A percentile compares a stretch with the other conserved stretches of the same genome.
Conservation (phyloP, 2,888 invertebrate species). For the Apamea epomidion region DNA sequence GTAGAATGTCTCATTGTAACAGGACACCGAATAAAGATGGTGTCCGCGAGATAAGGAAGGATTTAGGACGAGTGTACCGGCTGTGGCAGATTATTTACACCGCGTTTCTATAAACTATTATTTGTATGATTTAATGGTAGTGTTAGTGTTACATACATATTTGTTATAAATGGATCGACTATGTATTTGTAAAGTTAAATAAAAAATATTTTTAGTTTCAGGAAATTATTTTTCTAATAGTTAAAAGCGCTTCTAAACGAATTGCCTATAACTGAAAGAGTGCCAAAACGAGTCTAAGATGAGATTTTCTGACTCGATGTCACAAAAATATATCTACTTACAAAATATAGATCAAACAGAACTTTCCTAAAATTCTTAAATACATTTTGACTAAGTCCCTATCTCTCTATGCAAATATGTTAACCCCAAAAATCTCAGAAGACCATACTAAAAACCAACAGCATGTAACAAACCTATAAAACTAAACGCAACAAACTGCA, state of each 20-base stretch:
- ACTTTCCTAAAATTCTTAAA: not conserved
- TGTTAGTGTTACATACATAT: conserved; percentile 41
- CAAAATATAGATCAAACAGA: not conserved
- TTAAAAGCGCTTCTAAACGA: not conserved
- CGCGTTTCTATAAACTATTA: conserved; percentile 73
- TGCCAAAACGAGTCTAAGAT: too few species aligned
- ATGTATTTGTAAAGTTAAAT: conserved; percentile 19
- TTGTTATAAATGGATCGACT: conserved; percentile 31
- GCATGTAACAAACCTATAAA: not conserved
- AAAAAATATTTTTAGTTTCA: too few species aligned
- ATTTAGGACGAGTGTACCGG: conserved; percentile 76
- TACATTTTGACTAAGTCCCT: not conserved
- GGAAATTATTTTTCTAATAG: too few species aligned
- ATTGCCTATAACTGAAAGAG: not conserved
- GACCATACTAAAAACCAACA: not conserved
- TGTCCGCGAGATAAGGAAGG: conserved; percentile 82
- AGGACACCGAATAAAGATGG: conserved; percentile 81
- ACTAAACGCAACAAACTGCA: conserved; percentile 55
- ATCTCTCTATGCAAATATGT: not conserved
- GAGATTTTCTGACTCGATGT: too few species aligned
- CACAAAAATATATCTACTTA: too few species aligned
- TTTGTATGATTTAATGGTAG: conserved; percentile 72
- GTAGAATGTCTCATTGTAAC: conserved; percentile 80
- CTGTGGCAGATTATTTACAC: conserved; percentile 76
- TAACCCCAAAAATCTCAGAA: not conserved